Percentiles rank a stretch among this genome's conserved stretches.
Evolutionary conservation across 2,797 vertebrate species (phyloP).

Genomic region (Neomorphus geoffroyi): DNA sequence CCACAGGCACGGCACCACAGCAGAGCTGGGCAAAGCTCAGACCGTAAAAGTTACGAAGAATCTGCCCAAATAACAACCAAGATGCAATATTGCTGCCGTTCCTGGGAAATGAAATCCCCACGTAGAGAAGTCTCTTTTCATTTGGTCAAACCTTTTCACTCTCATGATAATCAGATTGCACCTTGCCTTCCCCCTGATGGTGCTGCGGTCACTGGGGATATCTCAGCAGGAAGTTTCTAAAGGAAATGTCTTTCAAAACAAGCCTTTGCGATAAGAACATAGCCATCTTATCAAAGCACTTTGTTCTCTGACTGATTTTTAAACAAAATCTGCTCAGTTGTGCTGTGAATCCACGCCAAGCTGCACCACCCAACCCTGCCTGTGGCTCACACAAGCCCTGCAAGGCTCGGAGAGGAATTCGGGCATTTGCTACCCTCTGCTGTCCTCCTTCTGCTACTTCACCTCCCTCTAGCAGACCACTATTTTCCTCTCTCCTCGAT

Average conservation of each 20-base stretch:
- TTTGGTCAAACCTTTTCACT: background rate
- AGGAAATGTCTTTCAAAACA: background rate
- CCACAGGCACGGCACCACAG: background rate
- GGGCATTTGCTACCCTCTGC: conserved; percentile 62
- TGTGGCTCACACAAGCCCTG: background rate
- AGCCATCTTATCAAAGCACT: background rate
- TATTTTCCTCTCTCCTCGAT: background rate
- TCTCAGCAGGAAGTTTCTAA: conserved; percentile 5
- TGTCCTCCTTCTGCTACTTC: conserved; percentile 31
- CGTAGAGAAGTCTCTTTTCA: background rate
- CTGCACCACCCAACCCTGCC: background rate
- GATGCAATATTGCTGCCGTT: fast-evolving
- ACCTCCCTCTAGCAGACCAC: background rate
- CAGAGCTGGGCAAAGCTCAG: background rate
- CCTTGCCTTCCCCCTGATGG: fast-evolving
- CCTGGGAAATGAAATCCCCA: background rate
- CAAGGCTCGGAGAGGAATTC: background rate
- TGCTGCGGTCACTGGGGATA: background rate
- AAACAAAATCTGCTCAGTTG: background rate
- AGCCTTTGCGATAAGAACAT: background rate
- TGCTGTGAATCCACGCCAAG: background rate
- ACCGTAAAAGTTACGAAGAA: background rate
- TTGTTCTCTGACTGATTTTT: background rate
- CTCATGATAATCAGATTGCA: background rate
- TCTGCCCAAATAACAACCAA: background rate